Percentiles rank a stretch among this genome's conserved stretches.
phyloP scores from a whole-genome alignment of 1,140 invertebrate genomes.

The Pantala flavescens region DNA sequence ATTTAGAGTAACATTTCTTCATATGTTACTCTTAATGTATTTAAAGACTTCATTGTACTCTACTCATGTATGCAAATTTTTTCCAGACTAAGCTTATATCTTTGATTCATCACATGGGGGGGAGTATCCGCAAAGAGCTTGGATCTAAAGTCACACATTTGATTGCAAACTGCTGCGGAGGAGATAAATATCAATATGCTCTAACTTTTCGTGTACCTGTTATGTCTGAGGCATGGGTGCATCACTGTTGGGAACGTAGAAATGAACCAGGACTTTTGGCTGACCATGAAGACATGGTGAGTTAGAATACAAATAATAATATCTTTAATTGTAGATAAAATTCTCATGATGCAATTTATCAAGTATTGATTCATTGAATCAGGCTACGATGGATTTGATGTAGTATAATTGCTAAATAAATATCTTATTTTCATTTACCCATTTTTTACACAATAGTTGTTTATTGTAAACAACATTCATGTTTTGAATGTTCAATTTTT shows the following conservation, averaged over 20 bases:
- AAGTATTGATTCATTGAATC: conserved; percentile 16
- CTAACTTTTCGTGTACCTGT: conserved; percentile 79
- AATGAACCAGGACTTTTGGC: conserved; percentile 56
- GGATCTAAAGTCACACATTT: conserved; percentile 81
- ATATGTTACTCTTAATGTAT: too few relatives aligned
- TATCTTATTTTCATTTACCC: too few relatives aligned
- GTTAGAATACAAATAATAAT: conserved; percentile 25
- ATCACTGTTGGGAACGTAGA: conserved; percentile 67
- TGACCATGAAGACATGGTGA: conserved; percentile 57
- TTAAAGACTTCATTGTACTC: too few relatives aligned
- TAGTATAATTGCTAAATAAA: conserved; percentile 22
- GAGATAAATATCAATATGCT: conserved; percentile 79
- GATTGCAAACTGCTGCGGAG: conserved; percentile 72
- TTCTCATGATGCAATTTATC: neutral
- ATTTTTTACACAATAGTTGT: too few relatives aligned
- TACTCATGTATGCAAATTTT: too few relatives aligned
- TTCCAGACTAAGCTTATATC: conserved; percentile 8
- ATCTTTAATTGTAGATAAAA: neutral
- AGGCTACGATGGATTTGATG: conserved; percentile 12
- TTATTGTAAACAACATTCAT: too few relatives aligned
- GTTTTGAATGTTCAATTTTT: too few relatives aligned
- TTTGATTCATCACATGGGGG: conserved; percentile 83
- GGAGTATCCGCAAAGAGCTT: conserved; percentile 82
- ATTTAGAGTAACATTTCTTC: too few relatives aligned
- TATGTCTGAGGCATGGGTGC: conserved; percentile 78